phyloP scores from a whole-genome alignment of 2,113 vertebrate species.

The Gobius niger region DNA sequence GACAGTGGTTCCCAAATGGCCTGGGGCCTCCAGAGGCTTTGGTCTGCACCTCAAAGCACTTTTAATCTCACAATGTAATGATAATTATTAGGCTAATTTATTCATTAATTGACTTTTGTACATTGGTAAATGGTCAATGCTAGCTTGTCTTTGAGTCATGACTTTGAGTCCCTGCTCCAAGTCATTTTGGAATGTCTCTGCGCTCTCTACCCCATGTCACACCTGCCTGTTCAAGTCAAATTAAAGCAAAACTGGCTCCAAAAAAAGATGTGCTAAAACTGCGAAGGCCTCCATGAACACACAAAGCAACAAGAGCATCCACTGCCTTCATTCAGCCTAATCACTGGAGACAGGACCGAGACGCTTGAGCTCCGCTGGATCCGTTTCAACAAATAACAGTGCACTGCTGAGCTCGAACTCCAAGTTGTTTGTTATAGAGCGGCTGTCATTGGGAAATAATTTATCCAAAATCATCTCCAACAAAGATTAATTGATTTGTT shows the following conservation, averaged over 20 bases:
- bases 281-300: not conserved
- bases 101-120: too few relatives aligned
- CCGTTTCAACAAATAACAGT: constrained; percentile 14
- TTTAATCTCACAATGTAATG: too few relatives aligned
- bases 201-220: too few relatives aligned
- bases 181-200: too few relatives aligned
- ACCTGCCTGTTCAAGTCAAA: not conserved
- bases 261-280: too few relatives aligned
- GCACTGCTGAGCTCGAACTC: constrained; percentile 9
- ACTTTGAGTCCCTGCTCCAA: too few relatives aligned
- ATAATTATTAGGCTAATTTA: too few relatives aligned
- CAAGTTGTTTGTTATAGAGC: constrained; percentile 21
- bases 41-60: too few relatives aligned
- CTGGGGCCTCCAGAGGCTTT: too few relatives aligned
- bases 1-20: too few relatives aligned
- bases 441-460: constrained; percentile 1
- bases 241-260: constrained; percentile 27
- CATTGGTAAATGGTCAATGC: too few relatives aligned
- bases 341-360: constrained; percentile 24
- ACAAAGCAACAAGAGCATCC: constrained; percentile 33
- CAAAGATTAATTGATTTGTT: constrained; percentile 16
- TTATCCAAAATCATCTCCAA: constrained; percentile 33
- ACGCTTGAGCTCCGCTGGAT: constrained; percentile 9
- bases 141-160: too few relatives aligned
- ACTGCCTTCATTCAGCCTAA: constrained; percentile 25